Conservation (phyloP, 2,797 vertebrate species). For the Galaxias olidus region DNA sequence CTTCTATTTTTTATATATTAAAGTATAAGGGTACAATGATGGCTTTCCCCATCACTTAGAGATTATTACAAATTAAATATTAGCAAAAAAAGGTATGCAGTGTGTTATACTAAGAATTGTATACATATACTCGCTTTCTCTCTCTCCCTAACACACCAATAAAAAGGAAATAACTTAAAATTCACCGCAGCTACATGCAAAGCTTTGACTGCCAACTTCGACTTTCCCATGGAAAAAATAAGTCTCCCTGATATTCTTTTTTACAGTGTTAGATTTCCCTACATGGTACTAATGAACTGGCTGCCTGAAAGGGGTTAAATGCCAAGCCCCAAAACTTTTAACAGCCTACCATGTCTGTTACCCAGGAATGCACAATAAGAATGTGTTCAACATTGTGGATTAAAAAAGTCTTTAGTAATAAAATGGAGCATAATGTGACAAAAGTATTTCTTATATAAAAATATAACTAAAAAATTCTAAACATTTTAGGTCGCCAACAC, state of each 20-base stretch:
- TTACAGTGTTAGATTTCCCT: slow-evolving; percentile 57
- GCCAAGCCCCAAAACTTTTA: slow-evolving; percentile 67
- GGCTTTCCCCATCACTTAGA: no score
- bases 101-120: no score
- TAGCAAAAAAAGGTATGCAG: no score
- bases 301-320: slow-evolving; percentile 61
- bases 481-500: no score
- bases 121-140: no score
- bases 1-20: no score
- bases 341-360: slow-evolving; percentile 55
- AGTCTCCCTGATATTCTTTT: slow-evolving; percentile 29
- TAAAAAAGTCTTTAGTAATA: slow-evolving; percentile 12
- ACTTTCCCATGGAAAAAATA: slow-evolving; percentile 32
- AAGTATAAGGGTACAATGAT: no score
- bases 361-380: slow-evolving; percentile 57
- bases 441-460: slow-evolving; percentile 20
- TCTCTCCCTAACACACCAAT: background rate
- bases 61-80: no score
- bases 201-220: slow-evolving; percentile 23
- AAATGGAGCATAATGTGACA: slow-evolving; percentile 11
- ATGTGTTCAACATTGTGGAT: slow-evolving; percentile 36
- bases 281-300: slow-evolving; percentile 60
- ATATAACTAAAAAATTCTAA: no score
- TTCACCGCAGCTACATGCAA: background rate
- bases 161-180: background rate